Base-by-base conservation (phyloP, 2,797 vertebrate genomes). In the Clarias platycephalus region DNA sequence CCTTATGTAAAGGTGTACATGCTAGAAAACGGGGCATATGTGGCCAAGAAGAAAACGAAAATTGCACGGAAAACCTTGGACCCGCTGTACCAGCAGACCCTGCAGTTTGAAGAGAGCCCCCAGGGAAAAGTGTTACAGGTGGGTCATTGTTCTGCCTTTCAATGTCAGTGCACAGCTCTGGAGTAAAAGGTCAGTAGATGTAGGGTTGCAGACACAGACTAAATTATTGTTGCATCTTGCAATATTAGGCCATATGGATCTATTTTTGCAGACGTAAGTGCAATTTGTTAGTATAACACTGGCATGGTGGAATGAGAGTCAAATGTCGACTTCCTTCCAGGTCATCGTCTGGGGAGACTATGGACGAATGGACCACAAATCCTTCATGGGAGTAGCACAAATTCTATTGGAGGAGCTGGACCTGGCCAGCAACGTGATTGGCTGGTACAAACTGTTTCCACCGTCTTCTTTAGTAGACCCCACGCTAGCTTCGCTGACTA, bases 321-420 rank as follows among this genome's bases (percentile, higher is more conserved):
- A 2, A 20, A 20, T 53, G 28, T 63, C 68, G 10, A 66, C 81
- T 63, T 76, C 40, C 58, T 80, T 71, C 49, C 88, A 99, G 98
- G 98, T 99, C 88, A 99, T 99, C 87, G 98, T 99, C 26, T 99
- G 97, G 98, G 98, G 98, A 87, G 98, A 99, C 92, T 99, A 99
- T 10, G 98, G 98, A 87, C 95, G 98, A 90, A 99, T 99, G 98
- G 98, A 99, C 95, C 98, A 99, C 92, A 99, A 99, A 93, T 97
- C 96, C 92, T 99, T 99, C 94, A 99, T 99, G 98, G 98, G 98
- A 90, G 98, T 99, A 91, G 97, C 97, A 92, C 98, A 99, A 90
- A 99, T 99, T 92, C 94, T 99, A 90, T 83, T 99, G 94, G 98
- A 99, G 94, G 98, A 99, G 91, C 94, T 99, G 87, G 97, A 99